Evolutionary conservation across 2,888 invertebrate genomes (phyloP).

Genomic region (Prosapia bicincta): DNA sequence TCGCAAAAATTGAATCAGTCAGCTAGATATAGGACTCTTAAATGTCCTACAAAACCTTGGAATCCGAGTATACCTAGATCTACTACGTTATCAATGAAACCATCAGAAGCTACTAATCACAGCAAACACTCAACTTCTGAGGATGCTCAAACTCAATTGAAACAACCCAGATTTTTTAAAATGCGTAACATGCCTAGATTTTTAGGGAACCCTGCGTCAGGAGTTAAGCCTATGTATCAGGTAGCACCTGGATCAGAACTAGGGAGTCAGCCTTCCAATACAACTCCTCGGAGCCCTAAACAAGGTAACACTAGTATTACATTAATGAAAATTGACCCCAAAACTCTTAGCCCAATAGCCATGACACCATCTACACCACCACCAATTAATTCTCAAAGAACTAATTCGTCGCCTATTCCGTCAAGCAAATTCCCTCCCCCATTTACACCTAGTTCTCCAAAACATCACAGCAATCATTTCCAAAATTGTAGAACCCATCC

Average conservation of each 20-base stretch:
- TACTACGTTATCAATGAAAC: conserved; percentile 47
- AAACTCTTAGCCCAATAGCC: conserved; percentile 53
- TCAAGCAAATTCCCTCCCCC: conserved; percentile 36
- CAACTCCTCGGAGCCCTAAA: conserved; percentile 6
- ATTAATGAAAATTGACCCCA: conserved; percentile 55
- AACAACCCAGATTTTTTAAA: conserved; percentile 57
- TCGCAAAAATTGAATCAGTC: conserved; percentile 40
- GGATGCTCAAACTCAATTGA: conserved; percentile 36
- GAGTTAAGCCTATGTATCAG: conserved; percentile 58
- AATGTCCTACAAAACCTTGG: conserved; percentile 58
- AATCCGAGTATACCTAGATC: conserved; percentile 55
- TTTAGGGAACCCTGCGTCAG: conserved; percentile 56
- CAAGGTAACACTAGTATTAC: conserved; percentile 30
- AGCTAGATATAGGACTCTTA: conserved; percentile 55
- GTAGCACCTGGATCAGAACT: conserved; percentile 43
- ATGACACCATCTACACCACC: conserved; percentile 23
- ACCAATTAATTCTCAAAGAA: conserved; percentile 3
- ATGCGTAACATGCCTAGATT: conserved; percentile 55
- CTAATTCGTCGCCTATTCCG: conserved; percentile 18
- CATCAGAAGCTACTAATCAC: conserved; percentile 38
- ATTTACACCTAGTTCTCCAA: conserved; percentile 34
- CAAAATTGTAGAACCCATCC: conserved; percentile 7
- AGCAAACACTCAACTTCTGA: conserved; percentile 16
- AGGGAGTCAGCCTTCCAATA: neutral
- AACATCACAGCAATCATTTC: conserved; percentile 22